Evolutionary conservation across 2,797 vertebrate species (phyloP), one percentile per base, ranked within the genome.

Genomic region (Phrynocephalus vlangalii): DNA sequence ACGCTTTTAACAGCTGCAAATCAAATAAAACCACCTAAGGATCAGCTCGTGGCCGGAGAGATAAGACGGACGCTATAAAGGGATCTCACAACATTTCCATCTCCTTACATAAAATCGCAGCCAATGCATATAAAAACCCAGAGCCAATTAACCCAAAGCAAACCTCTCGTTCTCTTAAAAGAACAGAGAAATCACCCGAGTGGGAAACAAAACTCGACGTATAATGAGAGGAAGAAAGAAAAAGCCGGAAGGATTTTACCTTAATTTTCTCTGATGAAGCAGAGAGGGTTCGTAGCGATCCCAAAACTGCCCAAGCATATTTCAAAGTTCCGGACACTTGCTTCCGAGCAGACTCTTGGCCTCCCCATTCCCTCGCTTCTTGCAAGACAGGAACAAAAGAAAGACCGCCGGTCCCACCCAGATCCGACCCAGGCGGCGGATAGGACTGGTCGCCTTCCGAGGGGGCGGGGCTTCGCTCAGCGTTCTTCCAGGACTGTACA

Each of bases 261-360:
- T 89, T 66, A 3, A 60, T 79, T 67, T 52, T 28, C 15, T 71
- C 77, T 26, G 26, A n/a, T 13, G 50, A 52, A 78, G n/a, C 56
- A 79, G 80, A 79, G 38, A 52, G 18, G 5, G 26, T 22, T 67
- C 33, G 67, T 72, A 78, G 73, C 30, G 50, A 70, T 33, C 48
- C 18, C 52, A 52, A 66, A 20, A 73, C 30, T 20, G 84, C 44
- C n/a, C 68, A 38, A 70, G 44, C 81, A 83, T 38, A 28, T 72
- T 52, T 44, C 75, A 79, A 83, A 86, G 67, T 89, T 83, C n/a
- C 24, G 44, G 44, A 72, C 50, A 28, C 56, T 67, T 66, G n/a
- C n/a, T 48, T 68, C 38, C 9, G n/a, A 73, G n/a, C 24, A 63
- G 38, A 20, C 52, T 6, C 63, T 82, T 83, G 30, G 9, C 66